These are phyloP conservation scores for Cynoglossus semilaevis DNA, from an alignment of 2,113 vertebrate genomes.

Conservation along the genomic window DNA sequence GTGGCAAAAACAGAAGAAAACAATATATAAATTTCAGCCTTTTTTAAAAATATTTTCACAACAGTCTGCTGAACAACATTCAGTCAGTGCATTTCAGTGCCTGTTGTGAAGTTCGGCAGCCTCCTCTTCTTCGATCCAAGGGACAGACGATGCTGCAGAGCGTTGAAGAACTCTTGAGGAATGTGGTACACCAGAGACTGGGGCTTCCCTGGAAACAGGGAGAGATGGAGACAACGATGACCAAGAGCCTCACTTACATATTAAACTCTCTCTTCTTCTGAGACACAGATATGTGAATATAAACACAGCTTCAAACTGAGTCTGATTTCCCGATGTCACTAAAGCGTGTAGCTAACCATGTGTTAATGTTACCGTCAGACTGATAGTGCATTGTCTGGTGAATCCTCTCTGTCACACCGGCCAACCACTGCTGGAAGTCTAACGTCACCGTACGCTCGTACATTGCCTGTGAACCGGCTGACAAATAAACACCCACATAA, in stretches of 20 bases:
- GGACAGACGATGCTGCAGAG: constrained; percentile 87
- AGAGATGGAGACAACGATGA: not conserved
- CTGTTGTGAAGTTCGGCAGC: constrained; percentile 89
- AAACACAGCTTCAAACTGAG: too few relatives aligned
- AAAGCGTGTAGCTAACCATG: not conserved
- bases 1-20: not conserved
- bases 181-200: constrained; percentile 90
- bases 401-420: constrained; percentile 87
- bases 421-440: constrained; percentile 89
- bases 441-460: constrained; percentile 83
- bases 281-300: too few relatives aligned
- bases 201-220: constrained; percentile 78
- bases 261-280: too few relatives aligned
- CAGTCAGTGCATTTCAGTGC: constrained; percentile 52
- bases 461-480: constrained; percentile 79
- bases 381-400: constrained; percentile 95
- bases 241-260: too few relatives aligned
- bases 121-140: constrained; percentile 87
- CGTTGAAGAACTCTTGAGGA: constrained; percentile 89
- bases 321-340: not conserved
- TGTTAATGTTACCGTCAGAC: constrained; percentile 80
- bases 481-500: constrained; percentile 2
- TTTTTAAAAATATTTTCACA: too few relatives aligned
- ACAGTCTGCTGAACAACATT: not conserved
- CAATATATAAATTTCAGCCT: too few relatives aligned